Base-by-base conservation (phyloP, 2,888 invertebrate species). In the Drosophila helvetica region DNA sequence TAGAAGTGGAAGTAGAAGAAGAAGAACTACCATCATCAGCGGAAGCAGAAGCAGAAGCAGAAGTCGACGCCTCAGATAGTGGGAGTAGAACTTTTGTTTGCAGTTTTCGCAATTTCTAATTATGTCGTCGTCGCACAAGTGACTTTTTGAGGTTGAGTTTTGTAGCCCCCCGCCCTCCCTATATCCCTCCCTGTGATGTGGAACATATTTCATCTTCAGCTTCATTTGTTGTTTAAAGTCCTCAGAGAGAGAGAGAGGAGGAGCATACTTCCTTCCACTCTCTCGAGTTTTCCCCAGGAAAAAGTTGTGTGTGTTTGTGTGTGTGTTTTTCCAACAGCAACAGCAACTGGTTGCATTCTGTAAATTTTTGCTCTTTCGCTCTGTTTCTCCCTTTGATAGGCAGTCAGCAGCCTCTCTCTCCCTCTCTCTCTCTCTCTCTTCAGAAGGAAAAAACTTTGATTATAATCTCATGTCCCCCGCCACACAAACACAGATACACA, bases 51-150 rank as follows among this genome's bases (percentile, higher is more conserved):
- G 38, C 33, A 15, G 38, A 15, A 15, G 7, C 38, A 15, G 38
- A 15, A 15, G 38, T 15, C 38, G 38, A 7, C 7, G 38, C 15
- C 38, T 7, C 38, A 38, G 38, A 38, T 38, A 38, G 38, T 15
- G n/a, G 15, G 22, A 22, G 15, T n/a, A 38, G 38, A 38, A 38
- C 7, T 84, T 62, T 75, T 42, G 58, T 72, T 71, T 74, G 78
- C 73, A 68, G 69, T 79, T 81, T 81, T 79, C n/a, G 77, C 79
- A 75, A 69, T 81, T 81, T 81, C 85, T 81, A 81, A 81, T 81
- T 81, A 85, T 78, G 81, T 78, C 61, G 61, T 72, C 52, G 54
- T 50, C 38, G 55, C 65, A 56, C 77, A 71, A 75, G 72, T 78
- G 78, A 78, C 79, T 67, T 81, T 81, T 78, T 78, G 82, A 78